Percentiles rank a stretch among this genome's conserved stretches.
These are phyloP conservation scores for Caerostris extrusa DNA, from an alignment of 1,140 invertebrate genomes.

Conservation along the genomic window DNA sequence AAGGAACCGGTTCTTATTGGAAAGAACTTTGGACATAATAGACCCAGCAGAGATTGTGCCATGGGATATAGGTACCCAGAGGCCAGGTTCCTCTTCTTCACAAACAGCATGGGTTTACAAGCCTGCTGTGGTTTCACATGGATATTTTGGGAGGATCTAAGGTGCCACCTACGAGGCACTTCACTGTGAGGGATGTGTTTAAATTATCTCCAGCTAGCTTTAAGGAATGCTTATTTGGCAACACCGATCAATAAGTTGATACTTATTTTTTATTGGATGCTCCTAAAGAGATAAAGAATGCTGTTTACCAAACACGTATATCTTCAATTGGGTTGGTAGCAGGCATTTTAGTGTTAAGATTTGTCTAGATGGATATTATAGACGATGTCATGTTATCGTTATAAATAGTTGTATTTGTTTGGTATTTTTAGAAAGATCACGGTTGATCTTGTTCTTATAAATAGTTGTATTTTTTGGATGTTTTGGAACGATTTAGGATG, in stretches of 20 bases:
- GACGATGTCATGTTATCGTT: no score
- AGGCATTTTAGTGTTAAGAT: no score
- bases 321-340: no score
- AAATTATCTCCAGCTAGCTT: neutral
- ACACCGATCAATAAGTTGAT: no score
- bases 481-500: neutral
- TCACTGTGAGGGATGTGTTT: neutral
- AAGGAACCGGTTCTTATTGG: constrained; percentile 28
- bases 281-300: neutral
- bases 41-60: constrained; percentile 5
- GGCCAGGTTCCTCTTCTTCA: neutral
- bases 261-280: neutral
- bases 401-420: no score
- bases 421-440: no score
- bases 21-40: neutral
- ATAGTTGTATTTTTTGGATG: neutral
- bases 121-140: neutral
- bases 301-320: neutral
- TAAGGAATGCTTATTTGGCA: no score
- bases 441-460: no score
- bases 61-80: neutral
- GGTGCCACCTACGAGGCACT: neutral
- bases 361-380: no score
- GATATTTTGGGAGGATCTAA: neutral
- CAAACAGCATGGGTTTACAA: constrained; percentile 16